Base-by-base conservation (phyloP, 2,113 vertebrate genomes). In the Propithecus coquereli region DNA sequence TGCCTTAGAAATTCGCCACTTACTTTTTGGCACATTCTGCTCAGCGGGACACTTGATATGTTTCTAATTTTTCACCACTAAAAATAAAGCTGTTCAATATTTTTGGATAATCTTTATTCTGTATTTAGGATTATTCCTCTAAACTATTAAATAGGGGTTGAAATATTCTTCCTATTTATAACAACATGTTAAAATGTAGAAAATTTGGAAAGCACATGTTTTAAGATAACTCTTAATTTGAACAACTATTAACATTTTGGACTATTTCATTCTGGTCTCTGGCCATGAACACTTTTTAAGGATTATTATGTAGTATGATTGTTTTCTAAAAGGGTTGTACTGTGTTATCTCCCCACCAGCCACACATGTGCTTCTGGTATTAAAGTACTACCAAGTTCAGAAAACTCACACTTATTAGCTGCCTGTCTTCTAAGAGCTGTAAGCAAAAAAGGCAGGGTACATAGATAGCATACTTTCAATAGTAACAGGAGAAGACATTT, bases 61-160 rank as follows among this genome's bases (percentile, higher is more conserved):
- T 59, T 95, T 93, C 25, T 66, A 84, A 91, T 45, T 82, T 89
- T 91, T 71, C 66, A 88, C 52, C 57, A 82, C 61, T 95, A 76
- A 84, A 93, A 87, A 77, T 54, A 84, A 40, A 93, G 40, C 25
- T 50, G 10, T 45, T 79, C 18, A 83, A 32, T 73, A 87, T 84
- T 96, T 90, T 79, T 92, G 27, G 10, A 65, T 87, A 88, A 82
- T 52, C 20, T 74, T 94, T 91, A 74, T 61, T 96, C 65, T 95
- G 27, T 34, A 87, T 65, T 91, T 68, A 95, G 54, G 87, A 90
- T 97, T 90, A 77, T 40, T 94, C 79, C 40, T 47, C 61, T 90
- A 34, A 76, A 81, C 20, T 74, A 66, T 23, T 34, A 90, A 17
- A 25, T 23, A 93, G 74, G 8, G 27, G 92, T 22, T 61, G 40